Percentiles rank a stretch among this genome's conserved stretches.
These are phyloP conservation scores for Nyctibius grandis DNA, from an alignment of 2,797 vertebrate species.

Conservation along the genomic window DNA sequence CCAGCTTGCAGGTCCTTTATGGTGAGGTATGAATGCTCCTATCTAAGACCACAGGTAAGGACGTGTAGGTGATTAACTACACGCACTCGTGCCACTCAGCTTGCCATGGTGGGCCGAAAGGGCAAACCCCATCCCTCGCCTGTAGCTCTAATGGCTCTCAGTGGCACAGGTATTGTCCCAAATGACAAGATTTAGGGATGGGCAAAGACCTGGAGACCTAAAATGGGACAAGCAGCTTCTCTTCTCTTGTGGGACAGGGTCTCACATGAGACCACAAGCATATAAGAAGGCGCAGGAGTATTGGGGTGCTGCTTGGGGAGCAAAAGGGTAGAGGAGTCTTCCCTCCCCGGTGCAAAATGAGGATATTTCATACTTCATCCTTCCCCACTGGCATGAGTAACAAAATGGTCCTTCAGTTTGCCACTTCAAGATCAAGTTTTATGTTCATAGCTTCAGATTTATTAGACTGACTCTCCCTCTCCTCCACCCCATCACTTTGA, in stretches of 20 bases:
- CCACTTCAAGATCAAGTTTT: not conserved
- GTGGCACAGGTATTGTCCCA: not conserved
- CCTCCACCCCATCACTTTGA: not conserved
- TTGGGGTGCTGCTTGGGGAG: not conserved
- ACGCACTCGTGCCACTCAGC: accelerated
- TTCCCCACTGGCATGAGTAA: not conserved
- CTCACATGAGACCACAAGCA: not conserved
- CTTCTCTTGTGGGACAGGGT: not conserved
- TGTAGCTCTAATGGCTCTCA: not conserved
- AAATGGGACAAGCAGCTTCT: not conserved
- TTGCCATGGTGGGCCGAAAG: not conserved
- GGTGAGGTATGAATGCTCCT: accelerated
- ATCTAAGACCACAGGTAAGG: not conserved
- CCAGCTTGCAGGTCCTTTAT: not conserved
- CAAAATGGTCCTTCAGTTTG: not conserved
- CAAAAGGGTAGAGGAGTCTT: not conserved
- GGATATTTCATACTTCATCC: not conserved
- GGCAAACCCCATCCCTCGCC: not conserved
- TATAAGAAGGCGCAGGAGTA: not conserved
- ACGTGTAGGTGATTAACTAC: not conserved
- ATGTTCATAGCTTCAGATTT: not conserved
- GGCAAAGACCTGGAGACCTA: not conserved
- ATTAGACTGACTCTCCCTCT: not conserved
- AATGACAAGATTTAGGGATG: not conserved
- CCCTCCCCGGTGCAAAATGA: not conserved